Conservation (phyloP, 2,797 vertebrate species). For the Champsocephalus gunnari region DNA sequence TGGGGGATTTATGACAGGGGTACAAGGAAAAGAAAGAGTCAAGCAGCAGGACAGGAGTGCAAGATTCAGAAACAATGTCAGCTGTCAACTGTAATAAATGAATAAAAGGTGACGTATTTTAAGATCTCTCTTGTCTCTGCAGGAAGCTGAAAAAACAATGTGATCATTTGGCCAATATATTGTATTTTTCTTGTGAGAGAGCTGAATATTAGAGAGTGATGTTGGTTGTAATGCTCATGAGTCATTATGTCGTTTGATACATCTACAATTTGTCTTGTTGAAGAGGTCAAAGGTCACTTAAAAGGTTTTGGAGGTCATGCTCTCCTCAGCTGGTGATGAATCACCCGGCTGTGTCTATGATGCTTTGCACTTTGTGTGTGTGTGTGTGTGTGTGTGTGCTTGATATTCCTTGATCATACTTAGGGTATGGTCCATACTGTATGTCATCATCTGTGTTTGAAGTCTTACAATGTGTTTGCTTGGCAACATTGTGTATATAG, state of each 20-base stretch:
- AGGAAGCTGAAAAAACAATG: slow-evolving; percentile 37
- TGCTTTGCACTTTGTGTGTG: too few relatives aligned
- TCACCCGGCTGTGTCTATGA: slow-evolving; percentile 31
- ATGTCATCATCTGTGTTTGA: slow-evolving; percentile 51
- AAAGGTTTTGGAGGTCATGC: slow-evolving; percentile 52
- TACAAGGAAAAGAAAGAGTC: slow-evolving; percentile 28
- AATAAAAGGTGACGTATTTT: slow-evolving; percentile 53
- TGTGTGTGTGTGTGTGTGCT: slow-evolving; percentile 19
- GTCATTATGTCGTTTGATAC: slow-evolving; percentile 78
- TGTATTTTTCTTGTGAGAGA: slow-evolving; percentile 31
- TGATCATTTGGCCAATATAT: slow-evolving; percentile 58
- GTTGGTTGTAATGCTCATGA: slow-evolving; percentile 49
- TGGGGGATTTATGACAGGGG: slow-evolving; percentile 21
- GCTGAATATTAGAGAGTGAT: slow-evolving; percentile 57
- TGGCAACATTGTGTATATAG: slow-evolving; percentile 4
- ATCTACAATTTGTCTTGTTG: slow-evolving; percentile 63
- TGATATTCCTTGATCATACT: slow-evolving; percentile 52
- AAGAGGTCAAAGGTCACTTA: slow-evolving; percentile 59
- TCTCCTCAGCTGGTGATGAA: slow-evolving; percentile 65
- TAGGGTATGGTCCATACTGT: slow-evolving; percentile 31
- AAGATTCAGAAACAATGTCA: slow-evolving; percentile 51
- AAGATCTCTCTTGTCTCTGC: slow-evolving; percentile 10
- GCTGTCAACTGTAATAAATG: slow-evolving; percentile 53
- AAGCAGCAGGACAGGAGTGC: slow-evolving; percentile 32
- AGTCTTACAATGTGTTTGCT: slow-evolving; percentile 12